Evolutionary conservation across 2,888 invertebrate species (phyloP).

Genomic region (Ectobius pallidus): DNA sequence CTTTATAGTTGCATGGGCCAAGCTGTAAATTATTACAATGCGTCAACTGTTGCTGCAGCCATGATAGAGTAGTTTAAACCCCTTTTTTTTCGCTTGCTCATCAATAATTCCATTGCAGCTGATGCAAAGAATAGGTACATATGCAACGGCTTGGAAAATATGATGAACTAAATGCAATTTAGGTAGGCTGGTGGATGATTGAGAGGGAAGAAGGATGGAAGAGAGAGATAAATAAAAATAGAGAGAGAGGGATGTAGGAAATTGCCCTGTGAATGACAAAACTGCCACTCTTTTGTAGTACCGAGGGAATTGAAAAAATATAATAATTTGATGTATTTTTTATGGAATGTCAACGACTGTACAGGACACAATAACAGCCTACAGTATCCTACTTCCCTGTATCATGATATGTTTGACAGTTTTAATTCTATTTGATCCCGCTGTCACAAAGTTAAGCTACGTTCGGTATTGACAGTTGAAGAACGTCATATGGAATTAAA

Average conservation of each 20-base stretch:
- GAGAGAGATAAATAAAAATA: no score
- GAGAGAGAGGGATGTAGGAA: background rate
- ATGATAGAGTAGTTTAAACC: no score
- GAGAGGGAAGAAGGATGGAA: no score
- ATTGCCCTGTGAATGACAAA: background rate
- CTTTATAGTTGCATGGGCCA: no score
- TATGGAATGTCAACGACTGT: conserved; percentile 25
- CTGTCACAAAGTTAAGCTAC: conserved; percentile 31
- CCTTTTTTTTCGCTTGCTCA: no score
- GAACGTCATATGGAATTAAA: conserved; percentile 35
- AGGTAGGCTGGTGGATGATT: no score
- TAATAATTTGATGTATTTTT: conserved; percentile 24
- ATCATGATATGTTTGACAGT: conserved; percentile 33
- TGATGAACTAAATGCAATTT: background rate
- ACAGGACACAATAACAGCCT: conserved; percentile 17
- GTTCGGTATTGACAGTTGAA: conserved; percentile 33
- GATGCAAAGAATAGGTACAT: background rate
- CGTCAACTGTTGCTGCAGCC: no score
- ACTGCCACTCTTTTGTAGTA: background rate
- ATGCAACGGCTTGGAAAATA: background rate
- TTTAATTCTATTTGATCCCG: conserved; percentile 35
- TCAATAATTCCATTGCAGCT: no score
- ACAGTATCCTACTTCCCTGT: conserved; percentile 4
- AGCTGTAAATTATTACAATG: no score
- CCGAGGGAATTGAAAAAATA: background rate